Conservation (phyloP, 1,140 invertebrate species). For the Myzus persicae region DNA sequence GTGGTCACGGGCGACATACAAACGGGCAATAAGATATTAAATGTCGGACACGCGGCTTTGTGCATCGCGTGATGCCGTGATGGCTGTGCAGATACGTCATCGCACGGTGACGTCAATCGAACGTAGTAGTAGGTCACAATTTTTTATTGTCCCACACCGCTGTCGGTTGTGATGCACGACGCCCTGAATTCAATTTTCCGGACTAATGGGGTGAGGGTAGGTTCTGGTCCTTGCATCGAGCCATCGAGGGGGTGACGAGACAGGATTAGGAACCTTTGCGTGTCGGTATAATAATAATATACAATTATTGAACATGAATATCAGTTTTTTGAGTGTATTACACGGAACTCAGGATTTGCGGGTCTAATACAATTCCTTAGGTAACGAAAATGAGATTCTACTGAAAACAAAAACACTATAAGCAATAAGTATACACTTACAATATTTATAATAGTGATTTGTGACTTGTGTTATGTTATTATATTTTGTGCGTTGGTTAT, state of each 20-base stretch:
- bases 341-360: neutral
- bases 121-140: neutral
- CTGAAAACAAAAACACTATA: neutral
- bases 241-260: neutral
- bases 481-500: no score
- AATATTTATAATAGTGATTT: no score
- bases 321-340: no score
- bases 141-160: neutral
- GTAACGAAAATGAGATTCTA: neutral
- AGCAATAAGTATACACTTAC: no score
- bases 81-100: neutral
- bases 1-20: conserved; percentile 39
- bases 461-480: no score
- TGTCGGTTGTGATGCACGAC: no score
- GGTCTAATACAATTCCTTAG: neutral
- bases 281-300: neutral
- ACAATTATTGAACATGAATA: neutral
- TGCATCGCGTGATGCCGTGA: neutral
- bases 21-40: conserved; percentile 41
- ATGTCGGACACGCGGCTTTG: conserved; percentile 33
- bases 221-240: no score
- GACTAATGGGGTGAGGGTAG: neutral
- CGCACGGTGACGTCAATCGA: neutral
- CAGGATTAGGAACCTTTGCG: neutral
- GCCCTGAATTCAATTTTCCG: neutral